A percentile compares a stretch with the other conserved stretches of the same genome.
phyloP scores from a whole-genome alignment of 2,113 vertebrate species.

The Cynoglossus semilaevis region DNA sequence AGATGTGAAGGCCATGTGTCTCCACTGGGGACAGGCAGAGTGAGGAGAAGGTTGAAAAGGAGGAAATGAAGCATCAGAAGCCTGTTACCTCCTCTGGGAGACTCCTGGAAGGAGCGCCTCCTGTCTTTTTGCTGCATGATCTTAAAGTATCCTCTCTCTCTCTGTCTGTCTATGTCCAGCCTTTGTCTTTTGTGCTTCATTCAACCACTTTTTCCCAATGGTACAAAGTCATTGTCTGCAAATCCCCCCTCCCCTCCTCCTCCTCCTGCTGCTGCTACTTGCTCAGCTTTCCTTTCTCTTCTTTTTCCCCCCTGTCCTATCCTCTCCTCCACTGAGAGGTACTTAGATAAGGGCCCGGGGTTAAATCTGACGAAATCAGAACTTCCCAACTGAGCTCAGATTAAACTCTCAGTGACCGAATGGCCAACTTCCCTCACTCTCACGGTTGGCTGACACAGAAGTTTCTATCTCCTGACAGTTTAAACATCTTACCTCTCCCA shows the following conservation, averaged over 20 bases:
- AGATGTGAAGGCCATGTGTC: slow-evolving; percentile 5
- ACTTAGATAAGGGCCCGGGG: slow-evolving; percentile 43
- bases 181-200: slow-evolving; percentile 61
- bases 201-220: slow-evolving; percentile 51
- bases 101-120: slow-evolving; percentile 29
- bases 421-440: slow-evolving; percentile 28
- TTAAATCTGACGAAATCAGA: slow-evolving; percentile 59
- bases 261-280: neutral
- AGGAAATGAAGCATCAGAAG: slow-evolving; percentile 44
- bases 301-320: slow-evolving; percentile 8
- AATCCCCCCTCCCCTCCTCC: slow-evolving; percentile 56
- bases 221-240: slow-evolving; percentile 52
- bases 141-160: slow-evolving; percentile 28
- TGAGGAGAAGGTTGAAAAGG: slow-evolving; percentile 11
- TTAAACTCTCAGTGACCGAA: slow-evolving; percentile 71
- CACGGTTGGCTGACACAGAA: slow-evolving; percentile 15
- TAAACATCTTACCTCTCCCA: slow-evolving; percentile 36
- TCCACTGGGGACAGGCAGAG: neutral
- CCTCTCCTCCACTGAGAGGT: slow-evolving; percentile 42
- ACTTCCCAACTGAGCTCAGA: slow-evolving; percentile 64
- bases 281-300: slow-evolving; percentile 9
- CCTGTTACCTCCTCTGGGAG: slow-evolving; percentile 34
- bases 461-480: slow-evolving; percentile 48
- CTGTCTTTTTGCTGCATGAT: slow-evolving; percentile 36
- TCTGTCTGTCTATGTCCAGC: slow-evolving; percentile 53